These are phyloP conservation scores for Musca domestica DNA, from an alignment of 1,140 invertebrate genomes.

Conservation along the genomic window DNA sequence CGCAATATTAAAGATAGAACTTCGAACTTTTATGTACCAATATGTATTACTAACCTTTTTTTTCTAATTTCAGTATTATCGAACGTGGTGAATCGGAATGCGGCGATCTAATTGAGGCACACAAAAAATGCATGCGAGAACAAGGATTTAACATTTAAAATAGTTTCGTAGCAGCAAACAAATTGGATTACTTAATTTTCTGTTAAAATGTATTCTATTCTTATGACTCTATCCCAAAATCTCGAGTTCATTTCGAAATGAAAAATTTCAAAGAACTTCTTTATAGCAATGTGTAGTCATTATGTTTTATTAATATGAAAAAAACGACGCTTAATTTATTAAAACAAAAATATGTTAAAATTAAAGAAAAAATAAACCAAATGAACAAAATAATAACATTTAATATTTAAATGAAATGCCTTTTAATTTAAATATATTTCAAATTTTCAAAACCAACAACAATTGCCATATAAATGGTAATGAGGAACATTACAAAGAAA, in stretches of 20 bases:
- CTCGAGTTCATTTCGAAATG: too few species aligned
- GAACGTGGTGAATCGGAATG: constrained; percentile 93
- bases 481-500: constrained; percentile 56
- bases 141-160: constrained; percentile 79
- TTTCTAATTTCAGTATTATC: constrained; percentile 73
- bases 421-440: constrained; percentile 32
- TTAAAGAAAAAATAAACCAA: background rate
- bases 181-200: too few species aligned
- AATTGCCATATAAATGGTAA: constrained; percentile 60
- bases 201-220: too few species aligned
- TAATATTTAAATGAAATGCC: background rate
- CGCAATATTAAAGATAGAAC: too few species aligned
- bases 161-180: background rate
- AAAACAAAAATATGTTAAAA: constrained; percentile 10
- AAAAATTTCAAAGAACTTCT: too few species aligned
- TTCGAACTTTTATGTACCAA: too few species aligned
- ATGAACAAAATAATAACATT: background rate
- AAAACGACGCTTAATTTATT: constrained; percentile 15
- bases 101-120: constrained; percentile 85
- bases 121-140: constrained; percentile 94
- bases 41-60: too few species aligned
- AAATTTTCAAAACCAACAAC: constrained; percentile 42
- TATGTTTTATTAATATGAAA: constrained; percentile 8
- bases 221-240: too few species aligned
- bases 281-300: background rate